These are phyloP conservation scores for Ochotona princeps DNA, from an alignment of 2,113 vertebrate genomes.

Conservation along the genomic window DNA sequence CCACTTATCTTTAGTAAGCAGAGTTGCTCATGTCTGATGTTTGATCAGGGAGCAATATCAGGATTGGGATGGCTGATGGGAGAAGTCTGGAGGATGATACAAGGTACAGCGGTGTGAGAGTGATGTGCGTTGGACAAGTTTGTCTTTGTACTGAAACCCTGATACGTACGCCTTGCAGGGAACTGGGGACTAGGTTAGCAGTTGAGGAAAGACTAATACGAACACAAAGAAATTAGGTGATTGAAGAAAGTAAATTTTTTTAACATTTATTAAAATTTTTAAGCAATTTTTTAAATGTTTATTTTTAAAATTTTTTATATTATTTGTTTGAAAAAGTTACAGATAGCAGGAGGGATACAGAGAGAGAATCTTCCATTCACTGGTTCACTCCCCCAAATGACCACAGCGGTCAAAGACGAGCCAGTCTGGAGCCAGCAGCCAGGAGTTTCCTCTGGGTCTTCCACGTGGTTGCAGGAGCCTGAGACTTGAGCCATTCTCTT, in stretches of 20 bases:
- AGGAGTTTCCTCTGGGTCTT: too few species aligned
- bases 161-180: not conserved
- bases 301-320: too few species aligned
- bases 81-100: not conserved
- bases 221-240: too few species aligned
- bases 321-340: constrained; percentile 16
- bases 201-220: not conserved
- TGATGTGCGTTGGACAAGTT: not conserved
- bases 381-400: too few species aligned
- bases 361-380: too few species aligned
- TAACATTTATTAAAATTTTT: too few species aligned
- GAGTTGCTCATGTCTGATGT: not conserved
- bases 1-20: constrained; percentile 36
- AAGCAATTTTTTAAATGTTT: too few species aligned
- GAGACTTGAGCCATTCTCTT: too few species aligned
- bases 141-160: not conserved
- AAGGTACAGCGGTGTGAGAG: not conserved
- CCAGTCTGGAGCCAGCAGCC: too few species aligned
- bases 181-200: not conserved
- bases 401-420: too few species aligned
- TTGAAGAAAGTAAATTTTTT: too few species aligned
- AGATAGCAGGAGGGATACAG: not conserved
- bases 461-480: too few species aligned
- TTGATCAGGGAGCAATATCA: not conserved
- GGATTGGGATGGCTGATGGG: not conserved